phyloP scores from a whole-genome alignment of 2,888 invertebrate genomes.

The Eupithecia tripunctaria region DNA sequence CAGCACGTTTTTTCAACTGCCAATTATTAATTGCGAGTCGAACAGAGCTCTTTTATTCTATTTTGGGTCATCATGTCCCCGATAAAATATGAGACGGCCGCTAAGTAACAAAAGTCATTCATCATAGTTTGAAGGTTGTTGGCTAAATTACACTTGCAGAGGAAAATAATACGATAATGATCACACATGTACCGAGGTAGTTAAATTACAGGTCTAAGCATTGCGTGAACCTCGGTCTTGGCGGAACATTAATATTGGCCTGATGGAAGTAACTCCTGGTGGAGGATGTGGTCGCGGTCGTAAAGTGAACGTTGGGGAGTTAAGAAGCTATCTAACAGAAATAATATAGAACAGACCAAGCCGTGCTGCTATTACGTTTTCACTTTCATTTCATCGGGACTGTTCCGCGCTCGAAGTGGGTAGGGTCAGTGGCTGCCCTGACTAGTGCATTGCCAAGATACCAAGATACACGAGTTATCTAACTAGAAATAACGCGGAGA shows the following conservation, averaged over 20 bases:
- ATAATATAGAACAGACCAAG: conserved; percentile 59
- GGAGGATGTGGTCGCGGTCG: conserved; percentile 19
- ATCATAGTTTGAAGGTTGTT: conserved; percentile 51
- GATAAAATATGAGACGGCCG: conserved; percentile 35
- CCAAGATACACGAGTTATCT: conserved; percentile 39
- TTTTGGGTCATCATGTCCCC: conserved; percentile 42
- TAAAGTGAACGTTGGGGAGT: background rate
- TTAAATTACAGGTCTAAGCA: conserved; percentile 24
- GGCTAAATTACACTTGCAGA: conserved; percentile 54
- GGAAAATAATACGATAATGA: conserved; percentile 49
- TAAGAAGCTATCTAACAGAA: conserved; percentile 7
- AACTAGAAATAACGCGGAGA: background rate
- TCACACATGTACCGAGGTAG: conserved; percentile 39
- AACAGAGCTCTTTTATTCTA: conserved; percentile 39
- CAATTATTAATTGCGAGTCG: conserved; percentile 47
- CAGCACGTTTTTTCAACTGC: conserved; percentile 54
- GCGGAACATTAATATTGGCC: conserved; percentile 27
- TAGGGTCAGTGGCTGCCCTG: conserved; percentile 53
- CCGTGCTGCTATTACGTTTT: conserved; percentile 59
- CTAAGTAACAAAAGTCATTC: conserved; percentile 48
- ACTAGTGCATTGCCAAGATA: conserved; percentile 57
- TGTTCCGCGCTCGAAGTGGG: conserved; percentile 52
- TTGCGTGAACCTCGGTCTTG: conserved; percentile 20
- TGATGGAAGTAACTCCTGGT: conserved; percentile 9
- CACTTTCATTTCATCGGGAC: conserved; percentile 68